Evolutionary conservation across 2,888 invertebrate species (phyloP), one percentile per base, ranked within the genome.

Genomic region (Hirtodrosophila alboralis): DNA sequence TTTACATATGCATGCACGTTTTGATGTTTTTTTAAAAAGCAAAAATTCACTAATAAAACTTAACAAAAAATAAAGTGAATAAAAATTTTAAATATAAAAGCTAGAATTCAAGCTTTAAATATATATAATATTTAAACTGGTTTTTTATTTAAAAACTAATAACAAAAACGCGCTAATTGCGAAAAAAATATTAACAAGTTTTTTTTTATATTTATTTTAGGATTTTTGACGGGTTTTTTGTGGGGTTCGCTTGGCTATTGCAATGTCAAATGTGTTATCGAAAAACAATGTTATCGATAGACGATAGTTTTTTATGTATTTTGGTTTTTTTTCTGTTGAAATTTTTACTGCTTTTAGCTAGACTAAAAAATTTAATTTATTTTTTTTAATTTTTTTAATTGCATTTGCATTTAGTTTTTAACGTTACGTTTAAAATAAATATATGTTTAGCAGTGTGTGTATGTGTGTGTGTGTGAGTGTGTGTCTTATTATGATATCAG

Each of bases 381-480:
- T 60, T 65, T 36, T 59, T 57, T 30, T 6, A 6, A 7, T 27
- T 41, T 14, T 10, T 59, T 51, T 53, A 53, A 48, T 53, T 70
- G 53, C 64, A 40, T 49, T 57, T 66, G 44, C 45, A 7, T 14
- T 56, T 23, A 7, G 6, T 6, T 18, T 36, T 54, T 70, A 36
- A 63, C 56, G 52, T 67, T 64, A 60, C 57, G 61, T 74, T 79
- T 83, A 83, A 79, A 79, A 79, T 83, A 85, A 85, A 81, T 83
- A 74, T 79, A 70, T 72, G 75, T 18, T 61, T 43, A 51, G 41
- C 52, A 31, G 33, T 52, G 30, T 56, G 51, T 61, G 26, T 48
- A 28, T 58, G 16, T 44, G 40, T 53, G 44, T 51, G 38, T 61
- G 43, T 65, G 41, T 66, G 18, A 45, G 34, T 60, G 47, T 48